Conservation (phyloP, 2,113 vertebrate species). For the Alouatta palliata region DNA sequence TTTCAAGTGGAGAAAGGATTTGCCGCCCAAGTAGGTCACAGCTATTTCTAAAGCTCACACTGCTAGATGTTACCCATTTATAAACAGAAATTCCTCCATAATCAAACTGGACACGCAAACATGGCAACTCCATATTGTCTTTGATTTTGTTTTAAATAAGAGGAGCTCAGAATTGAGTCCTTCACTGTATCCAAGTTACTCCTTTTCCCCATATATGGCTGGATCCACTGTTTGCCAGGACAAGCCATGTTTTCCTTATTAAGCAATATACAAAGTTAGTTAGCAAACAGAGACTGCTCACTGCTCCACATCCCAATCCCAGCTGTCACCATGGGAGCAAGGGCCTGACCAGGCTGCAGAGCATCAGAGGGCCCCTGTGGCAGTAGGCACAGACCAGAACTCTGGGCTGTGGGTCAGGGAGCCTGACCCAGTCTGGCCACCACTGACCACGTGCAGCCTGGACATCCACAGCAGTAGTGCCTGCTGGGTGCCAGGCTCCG, state of each 20-base stretch:
- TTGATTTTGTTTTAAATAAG: slow-evolving; percentile 73
- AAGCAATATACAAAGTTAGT: slow-evolving; percentile 79
- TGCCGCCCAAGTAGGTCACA: slow-evolving; percentile 54
- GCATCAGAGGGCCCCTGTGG: neutral
- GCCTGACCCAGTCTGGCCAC: neutral
- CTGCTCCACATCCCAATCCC: neutral
- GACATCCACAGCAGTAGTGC: too few relatives aligned
- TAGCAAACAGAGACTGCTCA: slow-evolving; percentile 81
- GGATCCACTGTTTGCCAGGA: slow-evolving; percentile 71
- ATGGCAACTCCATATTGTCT: slow-evolving; percentile 60
- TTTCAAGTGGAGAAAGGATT: slow-evolving; percentile 50
- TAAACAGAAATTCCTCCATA: slow-evolving; percentile 59
- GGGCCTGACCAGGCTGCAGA: neutral
- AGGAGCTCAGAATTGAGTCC: slow-evolving; percentile 71
- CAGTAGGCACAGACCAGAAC: neutral
- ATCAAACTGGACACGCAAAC: slow-evolving; percentile 64
- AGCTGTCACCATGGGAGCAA: slow-evolving; percentile 12
- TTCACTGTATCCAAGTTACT: slow-evolving; percentile 74
- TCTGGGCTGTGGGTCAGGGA: neutral
- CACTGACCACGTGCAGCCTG: neutral
- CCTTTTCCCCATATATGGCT: slow-evolving; percentile 85
- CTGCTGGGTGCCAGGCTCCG: neutral
- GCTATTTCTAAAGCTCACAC: slow-evolving; percentile 62
- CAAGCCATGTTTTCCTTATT: slow-evolving; percentile 83
- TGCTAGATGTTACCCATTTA: slow-evolving; percentile 72